Percentiles rank a stretch among this genome's conserved stretches.
Evolutionary conservation across 2,113 vertebrate species (phyloP).

Genomic region (Sclerurus mexicanus): DNA sequence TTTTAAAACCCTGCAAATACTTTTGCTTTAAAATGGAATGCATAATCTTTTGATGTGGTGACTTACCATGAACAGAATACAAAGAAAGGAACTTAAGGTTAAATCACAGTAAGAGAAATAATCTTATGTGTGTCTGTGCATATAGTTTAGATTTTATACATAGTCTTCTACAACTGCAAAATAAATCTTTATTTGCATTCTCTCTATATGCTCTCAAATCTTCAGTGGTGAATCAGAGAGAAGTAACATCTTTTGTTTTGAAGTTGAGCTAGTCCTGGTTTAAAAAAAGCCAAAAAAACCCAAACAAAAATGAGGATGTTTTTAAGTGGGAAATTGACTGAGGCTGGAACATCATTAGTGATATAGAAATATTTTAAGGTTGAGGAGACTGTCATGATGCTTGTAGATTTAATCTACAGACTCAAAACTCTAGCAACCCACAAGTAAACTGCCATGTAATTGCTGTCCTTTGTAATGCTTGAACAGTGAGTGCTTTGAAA

Average conservation of each 20-base stretch:
- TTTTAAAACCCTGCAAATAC: not conserved
- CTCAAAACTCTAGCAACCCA: not conserved
- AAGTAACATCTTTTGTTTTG: not conserved
- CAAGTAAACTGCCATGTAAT: not conserved
- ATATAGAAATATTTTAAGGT: not conserved
- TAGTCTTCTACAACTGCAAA: not conserved
- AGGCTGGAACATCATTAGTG: not conserved
- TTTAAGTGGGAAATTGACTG: not conserved
- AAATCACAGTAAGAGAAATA: not conserved
- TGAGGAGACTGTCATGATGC: not conserved
- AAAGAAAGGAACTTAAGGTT: not conserved
- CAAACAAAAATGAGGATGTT: not conserved
- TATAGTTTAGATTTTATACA: not conserved
- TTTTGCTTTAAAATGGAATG: not conserved
- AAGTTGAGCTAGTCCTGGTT: not conserved
- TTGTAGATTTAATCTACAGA: not conserved
- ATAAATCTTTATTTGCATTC: not conserved
- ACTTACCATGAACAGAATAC: not conserved
- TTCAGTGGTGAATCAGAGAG: not conserved
- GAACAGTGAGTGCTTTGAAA: not conserved
- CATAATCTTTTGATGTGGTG: not conserved
- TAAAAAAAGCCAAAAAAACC: not conserved
- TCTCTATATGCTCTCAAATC: not conserved
- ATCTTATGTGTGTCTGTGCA: not conserved
- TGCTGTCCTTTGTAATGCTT: not conserved